A percentile compares a stretch with the other conserved stretches of the same genome.
Evolutionary conservation across 2,888 invertebrate species (phyloP).

Genomic region (Andrena bicolor): DNA sequence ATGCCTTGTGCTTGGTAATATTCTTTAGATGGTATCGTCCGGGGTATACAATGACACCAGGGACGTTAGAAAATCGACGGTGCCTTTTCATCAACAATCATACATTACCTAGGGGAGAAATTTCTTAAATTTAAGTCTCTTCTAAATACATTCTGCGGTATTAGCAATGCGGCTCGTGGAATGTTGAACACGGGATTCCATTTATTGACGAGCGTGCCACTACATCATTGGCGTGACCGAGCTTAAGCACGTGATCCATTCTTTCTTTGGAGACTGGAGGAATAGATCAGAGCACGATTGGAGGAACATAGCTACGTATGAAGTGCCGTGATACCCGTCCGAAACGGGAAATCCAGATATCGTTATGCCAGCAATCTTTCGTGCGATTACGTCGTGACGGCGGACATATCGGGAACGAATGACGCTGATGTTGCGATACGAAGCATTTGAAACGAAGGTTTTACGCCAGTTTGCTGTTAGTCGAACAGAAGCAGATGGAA

Average conservation of each 20-base stretch:
- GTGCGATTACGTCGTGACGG: not conserved
- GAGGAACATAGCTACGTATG: not conserved
- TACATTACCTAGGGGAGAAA: not conserved
- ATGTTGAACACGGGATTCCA: not conserved
- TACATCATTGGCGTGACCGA: not conserved
- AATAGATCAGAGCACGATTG: not conserved
- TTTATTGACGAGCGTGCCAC: not conserved
- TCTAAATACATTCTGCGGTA: not conserved
- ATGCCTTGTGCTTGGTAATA: not conserved
- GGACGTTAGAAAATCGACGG: no score
- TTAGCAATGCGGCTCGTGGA: not conserved
- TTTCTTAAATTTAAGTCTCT: not conserved
- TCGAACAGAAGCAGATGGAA: not conserved
- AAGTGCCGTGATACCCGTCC: not conserved
- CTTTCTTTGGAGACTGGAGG: not conserved
- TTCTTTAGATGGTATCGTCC: no score
- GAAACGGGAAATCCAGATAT: not conserved
- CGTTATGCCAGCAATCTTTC: not conserved
- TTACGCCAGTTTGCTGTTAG: not conserved
- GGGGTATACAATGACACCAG: not conserved
- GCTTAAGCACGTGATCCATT: not conserved
- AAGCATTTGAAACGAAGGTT: conserved; percentile 9
- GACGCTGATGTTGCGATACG: not conserved
- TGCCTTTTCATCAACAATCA: not conserved
- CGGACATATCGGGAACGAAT: not conserved